phyloP scores from a whole-genome alignment of 1,140 invertebrate genomes.

The Pseudomyrmex cubaensis region DNA sequence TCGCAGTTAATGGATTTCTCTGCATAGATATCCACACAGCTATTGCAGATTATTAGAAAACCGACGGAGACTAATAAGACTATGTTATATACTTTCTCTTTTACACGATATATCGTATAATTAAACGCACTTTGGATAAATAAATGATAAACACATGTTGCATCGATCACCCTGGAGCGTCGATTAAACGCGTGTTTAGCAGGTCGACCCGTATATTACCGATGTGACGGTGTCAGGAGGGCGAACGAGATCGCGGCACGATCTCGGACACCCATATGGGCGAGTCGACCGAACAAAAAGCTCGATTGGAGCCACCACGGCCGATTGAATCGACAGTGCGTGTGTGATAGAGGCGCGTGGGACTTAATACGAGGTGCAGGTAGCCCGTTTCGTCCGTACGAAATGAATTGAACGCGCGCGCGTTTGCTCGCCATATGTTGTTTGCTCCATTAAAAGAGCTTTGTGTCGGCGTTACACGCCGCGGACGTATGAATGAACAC shows the following conservation, averaged over 20 bases:
- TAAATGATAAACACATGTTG: conserved; percentile 16
- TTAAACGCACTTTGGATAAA: neutral
- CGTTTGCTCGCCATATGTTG: conserved; percentile 76
- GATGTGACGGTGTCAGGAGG: conserved; percentile 44
- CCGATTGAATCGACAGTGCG: conserved; percentile 62
- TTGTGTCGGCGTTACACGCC: conserved; percentile 67
- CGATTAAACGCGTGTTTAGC: conserved; percentile 52
- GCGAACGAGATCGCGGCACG: conserved; percentile 32
- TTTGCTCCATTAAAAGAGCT: conserved; percentile 74
- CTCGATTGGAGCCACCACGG: conserved; percentile 49
- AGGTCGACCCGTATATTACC: conserved; percentile 54
- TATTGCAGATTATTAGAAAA: neutral
- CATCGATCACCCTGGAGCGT: neutral
- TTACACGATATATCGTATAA: neutral
- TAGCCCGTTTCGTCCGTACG: conserved; percentile 70
- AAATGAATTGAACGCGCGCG: conserved; percentile 71
- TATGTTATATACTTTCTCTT: neutral
- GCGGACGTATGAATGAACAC: conserved; percentile 66
- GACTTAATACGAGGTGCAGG: conserved; percentile 72
- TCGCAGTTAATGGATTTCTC: neutral
- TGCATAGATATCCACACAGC: neutral
- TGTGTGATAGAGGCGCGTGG: conserved; percentile 66
- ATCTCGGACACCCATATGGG: conserved; percentile 69
- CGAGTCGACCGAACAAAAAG: conserved; percentile 66
- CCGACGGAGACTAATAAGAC: neutral